Base-by-base conservation (phyloP, 2,797 vertebrate species). In the Falco berigora region DNA sequence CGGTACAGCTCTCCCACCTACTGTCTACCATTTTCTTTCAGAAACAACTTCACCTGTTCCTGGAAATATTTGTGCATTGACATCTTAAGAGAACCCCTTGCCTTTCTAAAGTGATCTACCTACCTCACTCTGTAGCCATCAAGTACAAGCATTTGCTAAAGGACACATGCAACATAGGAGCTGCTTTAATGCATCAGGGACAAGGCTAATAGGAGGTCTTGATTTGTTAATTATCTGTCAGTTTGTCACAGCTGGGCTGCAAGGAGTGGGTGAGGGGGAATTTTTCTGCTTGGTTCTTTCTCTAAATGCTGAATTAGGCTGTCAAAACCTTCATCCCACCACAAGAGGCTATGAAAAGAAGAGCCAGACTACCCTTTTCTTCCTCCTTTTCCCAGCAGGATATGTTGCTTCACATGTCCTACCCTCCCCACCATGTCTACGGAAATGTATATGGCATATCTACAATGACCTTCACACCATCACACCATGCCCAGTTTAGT, bases 171-270 rank as follows among this genome's bases (percentile, higher is more conserved):
- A 97, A 86, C 93, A 93, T n/a, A 85, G 92, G 89, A 91, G 96
- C 88, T 55, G 95, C 96, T 96, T 95, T 97, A 97, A 96, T 96
- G 97, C 94, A 69, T 28, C 7, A 19, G 96, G 96, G 94, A 94
- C 69, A 49, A 61, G 18, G 79, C 96, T 97, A 96, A 96, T 77
- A 97, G 97, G 95, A 97, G 94, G 97, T 89, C 94, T 96, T 95
- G 96, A 96, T 94, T 97, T 94, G 97, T 96, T 96, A 97, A 97
- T 97, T 97, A 97, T 97, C 97, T 96, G 95, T 97, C 96, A 96
- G 85, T 97, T 94, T 96, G 97, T 98, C 96, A 96, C 85, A 83
- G 95, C 95, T 96, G 94, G 97, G 96, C 96, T 97, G 92, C 94
- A 97, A 91, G 64, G 85, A 89, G 91, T 91, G 81, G 61, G 32